phyloP scores from a whole-genome alignment of 2,888 invertebrate genomes.

The Glyphotaelius pellucidus region DNA sequence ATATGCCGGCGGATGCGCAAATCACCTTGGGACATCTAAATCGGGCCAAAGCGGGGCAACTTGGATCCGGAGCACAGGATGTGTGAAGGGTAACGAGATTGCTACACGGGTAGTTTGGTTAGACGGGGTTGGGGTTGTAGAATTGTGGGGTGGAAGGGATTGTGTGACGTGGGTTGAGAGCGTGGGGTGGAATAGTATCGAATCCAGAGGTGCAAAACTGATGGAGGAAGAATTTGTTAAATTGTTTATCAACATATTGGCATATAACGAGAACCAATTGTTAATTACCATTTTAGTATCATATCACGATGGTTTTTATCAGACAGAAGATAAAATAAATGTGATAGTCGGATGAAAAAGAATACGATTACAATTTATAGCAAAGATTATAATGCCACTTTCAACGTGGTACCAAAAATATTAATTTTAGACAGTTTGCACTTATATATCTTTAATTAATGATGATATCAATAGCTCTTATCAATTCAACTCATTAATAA shows the following conservation, averaged over 20 bases:
- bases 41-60: slow-evolving; percentile 59
- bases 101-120: background rate
- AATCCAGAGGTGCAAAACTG: slow-evolving; percentile 1
- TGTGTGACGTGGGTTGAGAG: background rate
- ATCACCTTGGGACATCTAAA: slow-evolving; percentile 56
- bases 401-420: too few relatives aligned
- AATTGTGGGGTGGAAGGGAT: background rate
- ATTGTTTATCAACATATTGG: background rate
- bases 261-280: too few relatives aligned
- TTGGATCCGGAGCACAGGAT: slow-evolving; percentile 59
- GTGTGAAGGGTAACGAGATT: slow-evolving; percentile 24
- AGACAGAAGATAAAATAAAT: too few relatives aligned
- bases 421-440: too few relatives aligned
- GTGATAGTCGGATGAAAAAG: too few relatives aligned
- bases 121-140: background rate
- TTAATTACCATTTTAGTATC: too few relatives aligned
- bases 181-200: background rate
- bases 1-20: slow-evolving; percentile 42
- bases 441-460: too few relatives aligned
- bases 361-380: too few relatives aligned
- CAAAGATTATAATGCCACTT: too few relatives aligned
- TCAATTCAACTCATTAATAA: too few relatives aligned
- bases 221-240: background rate
- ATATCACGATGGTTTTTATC: too few relatives aligned
- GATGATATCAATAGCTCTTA: too few relatives aligned